phyloP scores from a whole-genome alignment of 1,140 invertebrate species.

The Oncopeltus fasciatus region DNA sequence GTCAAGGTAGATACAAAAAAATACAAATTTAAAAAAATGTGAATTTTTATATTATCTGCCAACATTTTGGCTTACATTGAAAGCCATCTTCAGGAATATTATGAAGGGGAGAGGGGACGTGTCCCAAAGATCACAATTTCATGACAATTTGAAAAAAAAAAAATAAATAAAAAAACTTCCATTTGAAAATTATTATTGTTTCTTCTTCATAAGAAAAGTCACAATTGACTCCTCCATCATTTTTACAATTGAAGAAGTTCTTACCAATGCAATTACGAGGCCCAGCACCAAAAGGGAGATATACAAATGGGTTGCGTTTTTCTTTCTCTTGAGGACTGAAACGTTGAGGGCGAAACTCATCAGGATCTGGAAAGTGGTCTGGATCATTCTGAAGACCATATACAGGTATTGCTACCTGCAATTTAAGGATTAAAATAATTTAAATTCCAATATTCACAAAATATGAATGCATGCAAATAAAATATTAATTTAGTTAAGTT shows the following conservation, averaged over 20 bases:
- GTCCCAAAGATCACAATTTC: too few relatives aligned
- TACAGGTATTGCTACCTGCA: slow-evolving; percentile 30
- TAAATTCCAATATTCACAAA: too few relatives aligned
- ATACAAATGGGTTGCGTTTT: slow-evolving; percentile 33
- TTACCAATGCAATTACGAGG: slow-evolving; percentile 41
- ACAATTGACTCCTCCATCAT: background rate
- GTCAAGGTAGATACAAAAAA: too few relatives aligned
- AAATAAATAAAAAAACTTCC: background rate
- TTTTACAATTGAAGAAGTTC: too few relatives aligned
- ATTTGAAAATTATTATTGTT: background rate
- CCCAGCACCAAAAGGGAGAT: slow-evolving; percentile 42
- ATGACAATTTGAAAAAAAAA: too few relatives aligned
- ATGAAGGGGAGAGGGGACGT: too few relatives aligned
- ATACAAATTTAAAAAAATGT: too few relatives aligned
- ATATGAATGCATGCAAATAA: too few relatives aligned
- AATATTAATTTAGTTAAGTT: too few relatives aligned
- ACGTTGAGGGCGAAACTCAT: slow-evolving; percentile 39
- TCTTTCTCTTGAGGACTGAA: slow-evolving; percentile 29
- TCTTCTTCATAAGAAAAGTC: background rate
- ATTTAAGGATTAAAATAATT: background rate
- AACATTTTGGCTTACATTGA: too few relatives aligned
- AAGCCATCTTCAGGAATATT: too few relatives aligned
- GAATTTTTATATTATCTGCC: too few relatives aligned
- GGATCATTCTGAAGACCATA: slow-evolving; percentile 41
- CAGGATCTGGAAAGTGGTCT: slow-evolving; percentile 38